Evolutionary conservation across 2,797 vertebrate species (phyloP), one percentile per base, ranked within the genome.

Genomic region (Stomatorhinus walkeri): DNA sequence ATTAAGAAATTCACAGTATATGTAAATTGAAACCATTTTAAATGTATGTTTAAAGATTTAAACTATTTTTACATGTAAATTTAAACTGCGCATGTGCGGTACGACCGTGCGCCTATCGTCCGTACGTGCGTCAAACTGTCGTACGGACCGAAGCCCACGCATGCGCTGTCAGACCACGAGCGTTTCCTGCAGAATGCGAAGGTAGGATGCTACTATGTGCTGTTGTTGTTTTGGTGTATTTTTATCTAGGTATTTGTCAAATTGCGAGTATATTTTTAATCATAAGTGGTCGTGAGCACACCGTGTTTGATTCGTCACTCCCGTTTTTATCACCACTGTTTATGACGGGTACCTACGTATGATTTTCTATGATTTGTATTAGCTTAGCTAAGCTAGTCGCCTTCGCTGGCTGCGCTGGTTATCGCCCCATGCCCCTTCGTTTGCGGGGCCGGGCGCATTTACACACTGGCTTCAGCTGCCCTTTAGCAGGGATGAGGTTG

Each of bases 171-270:
- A 0, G 22, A 87, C 2, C 76, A 91, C 92, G 93, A 93, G 94
- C 94, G 94, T 95, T 95, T 96, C 95, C 95, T 92, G 93, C 92
- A 92, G 92, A 93, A 91, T 90, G 91, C 88, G 89, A 93, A 96
- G 96, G 95, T 96, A 95, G 95, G 94, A 49, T 90, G 64, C 19
- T 89, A 89, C 89, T 89, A 43, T 84, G 59, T 91, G n/a, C 6
- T 88, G 83, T 83, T 84, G 90, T 93, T 93, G 2, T 89, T 48
- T 7, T 24, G 19, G 48, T 24, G 22, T 85, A 51, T 85, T 85
- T 85, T 24, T 85, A 28, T 51, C 4, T 28, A 49, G 24, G 4
- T 85, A 49, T 52, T 10, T 28, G 22, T 28, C 12, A 14, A 85
- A 12, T 49, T 51, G 10, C 24, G 43, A 24, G 43, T 85, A 14